Evolutionary conservation across 2,797 vertebrate species (phyloP).

Genomic region (Chromis chromis): DNA sequence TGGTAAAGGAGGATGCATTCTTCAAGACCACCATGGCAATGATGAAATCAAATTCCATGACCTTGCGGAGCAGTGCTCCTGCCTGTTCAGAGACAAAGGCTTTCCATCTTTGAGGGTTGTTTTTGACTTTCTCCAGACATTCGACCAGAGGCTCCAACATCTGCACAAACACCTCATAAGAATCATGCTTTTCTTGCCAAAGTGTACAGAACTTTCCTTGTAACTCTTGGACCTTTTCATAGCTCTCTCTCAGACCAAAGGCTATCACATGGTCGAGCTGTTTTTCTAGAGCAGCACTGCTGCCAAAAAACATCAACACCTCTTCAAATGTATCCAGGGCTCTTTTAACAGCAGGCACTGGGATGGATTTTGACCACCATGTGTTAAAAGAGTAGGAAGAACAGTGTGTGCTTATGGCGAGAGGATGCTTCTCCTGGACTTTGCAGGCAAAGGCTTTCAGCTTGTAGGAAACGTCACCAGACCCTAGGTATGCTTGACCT

Average conservation of each 20-base stretch:
- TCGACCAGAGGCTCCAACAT: conserved; percentile 86
- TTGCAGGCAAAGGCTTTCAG: conserved; percentile 88
- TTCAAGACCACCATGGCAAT: conserved; percentile 86
- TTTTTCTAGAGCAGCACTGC: conserved; percentile 78
- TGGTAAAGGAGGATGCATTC: conserved; percentile 86
- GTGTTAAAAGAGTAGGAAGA: conserved; percentile 88
- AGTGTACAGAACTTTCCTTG: conserved; percentile 83
- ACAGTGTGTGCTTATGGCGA: conserved; percentile 88
- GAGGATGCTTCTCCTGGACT: conserved; percentile 86
- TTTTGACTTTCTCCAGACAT: conserved; percentile 85
- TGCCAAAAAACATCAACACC: conserved; percentile 84
- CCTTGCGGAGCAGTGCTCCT: conserved; percentile 72
- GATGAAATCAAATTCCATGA: conserved; percentile 88
- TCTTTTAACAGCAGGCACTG: conserved; percentile 83
- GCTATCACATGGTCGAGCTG: conserved; percentile 86
- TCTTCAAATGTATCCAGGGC: conserved; percentile 85
- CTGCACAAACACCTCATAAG: conserved; percentile 87
- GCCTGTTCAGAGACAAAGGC: conserved; percentile 77
- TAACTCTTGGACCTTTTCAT: conserved; percentile 86
- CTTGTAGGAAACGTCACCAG: conserved; percentile 86
- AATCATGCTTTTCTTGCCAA: conserved; percentile 88
- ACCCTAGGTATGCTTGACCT: conserved; percentile 87
- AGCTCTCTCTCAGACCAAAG: conserved; percentile 85
- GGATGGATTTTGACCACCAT: conserved; percentile 88
- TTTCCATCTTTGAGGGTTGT: conserved; percentile 84